Base-by-base conservation (phyloP, 2,797 vertebrate genomes). In the Coreius guichenoti region DNA sequence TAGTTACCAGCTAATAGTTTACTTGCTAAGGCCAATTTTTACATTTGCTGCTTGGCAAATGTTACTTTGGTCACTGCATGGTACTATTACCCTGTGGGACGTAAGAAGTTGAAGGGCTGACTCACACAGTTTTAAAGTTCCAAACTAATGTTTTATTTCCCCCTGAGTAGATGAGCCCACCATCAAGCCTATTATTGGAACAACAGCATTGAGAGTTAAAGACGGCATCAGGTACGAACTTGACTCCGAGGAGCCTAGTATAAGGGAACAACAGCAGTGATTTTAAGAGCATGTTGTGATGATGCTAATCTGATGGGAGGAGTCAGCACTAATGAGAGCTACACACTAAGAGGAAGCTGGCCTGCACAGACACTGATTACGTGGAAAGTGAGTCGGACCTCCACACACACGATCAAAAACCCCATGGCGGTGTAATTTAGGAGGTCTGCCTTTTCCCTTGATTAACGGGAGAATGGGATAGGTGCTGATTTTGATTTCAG, bases 321-420 rank as follows among this genome's bases (percentile, higher is more conserved):
- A 87, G 87, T 90, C 89, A 89, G 88, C 88, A 91, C 91, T 93
- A 94, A 94, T 94, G 93, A 94, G 89, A n/a, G 21, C 85, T 87
- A 87, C 90, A 92, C 93, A 92, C 90, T 88, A 90, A 87, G 86
- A 72, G 72, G 86, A 88, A 89, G 90, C 93, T 90, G 89, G 88
- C 89, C 91, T 90, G 86, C 87, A 82, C 90, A 88, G 86, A 92
- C 90, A 89, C 89, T 93, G 92, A 93, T 92, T 94, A 69, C 47
- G 16, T 33, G 58, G 17, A 72, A 49, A 73, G 54, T 67, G 80
- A 82, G 26, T 65, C 11, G 47, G 67, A 78, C 79, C 36, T 80
- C 23, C 72, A 36, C 23, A 56, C 16, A 49, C 43, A 69, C 26
- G 11, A 21, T 81, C 13, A 56, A 23, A 82, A 74, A 21, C 61